These are phyloP conservation scores for Channallabes apus DNA, from an alignment of 2,797 vertebrate genomes.

Conservation along the genomic window DNA sequence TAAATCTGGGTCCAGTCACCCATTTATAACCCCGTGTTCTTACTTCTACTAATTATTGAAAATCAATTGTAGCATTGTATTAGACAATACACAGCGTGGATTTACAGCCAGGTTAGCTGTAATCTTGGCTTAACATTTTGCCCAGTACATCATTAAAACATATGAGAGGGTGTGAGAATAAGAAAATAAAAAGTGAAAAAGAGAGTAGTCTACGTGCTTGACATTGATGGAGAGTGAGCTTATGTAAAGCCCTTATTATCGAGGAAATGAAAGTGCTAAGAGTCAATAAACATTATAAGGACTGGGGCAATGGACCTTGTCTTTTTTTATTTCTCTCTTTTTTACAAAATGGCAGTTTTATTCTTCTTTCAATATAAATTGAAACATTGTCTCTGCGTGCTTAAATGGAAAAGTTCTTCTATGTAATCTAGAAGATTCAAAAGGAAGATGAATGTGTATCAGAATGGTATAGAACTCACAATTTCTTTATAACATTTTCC, in stretches of 20 bases:
- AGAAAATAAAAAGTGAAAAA: background rate
- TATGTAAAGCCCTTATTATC: constrained; percentile 47
- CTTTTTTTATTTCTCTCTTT: background rate
- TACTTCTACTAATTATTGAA: background rate
- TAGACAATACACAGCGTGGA: background rate
- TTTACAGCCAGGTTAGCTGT: background rate
- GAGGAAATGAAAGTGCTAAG: constrained; percentile 54
- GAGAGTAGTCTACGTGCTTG: constrained; percentile 5
- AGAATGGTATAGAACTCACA: background rate
- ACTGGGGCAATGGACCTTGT: constrained; percentile 35
- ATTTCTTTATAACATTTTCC: background rate
- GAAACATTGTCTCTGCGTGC: background rate
- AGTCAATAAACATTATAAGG: constrained; percentile 60
- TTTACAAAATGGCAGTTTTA: background rate
- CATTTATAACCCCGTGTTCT: background rate
- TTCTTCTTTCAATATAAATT: background rate
- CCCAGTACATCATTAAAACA: too few relatives aligned
- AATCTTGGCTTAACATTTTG: background rate
- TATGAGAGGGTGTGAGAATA: background rate
- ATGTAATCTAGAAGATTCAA: background rate
- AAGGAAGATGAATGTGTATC: background rate
- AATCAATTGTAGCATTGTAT: background rate
- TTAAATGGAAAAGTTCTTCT: background rate
- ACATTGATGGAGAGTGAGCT: constrained; percentile 51
- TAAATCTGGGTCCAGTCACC: background rate